These are phyloP conservation scores for Dusona sp. DNA, from an alignment of 2,888 invertebrate species.

Conservation along the genomic window DNA sequence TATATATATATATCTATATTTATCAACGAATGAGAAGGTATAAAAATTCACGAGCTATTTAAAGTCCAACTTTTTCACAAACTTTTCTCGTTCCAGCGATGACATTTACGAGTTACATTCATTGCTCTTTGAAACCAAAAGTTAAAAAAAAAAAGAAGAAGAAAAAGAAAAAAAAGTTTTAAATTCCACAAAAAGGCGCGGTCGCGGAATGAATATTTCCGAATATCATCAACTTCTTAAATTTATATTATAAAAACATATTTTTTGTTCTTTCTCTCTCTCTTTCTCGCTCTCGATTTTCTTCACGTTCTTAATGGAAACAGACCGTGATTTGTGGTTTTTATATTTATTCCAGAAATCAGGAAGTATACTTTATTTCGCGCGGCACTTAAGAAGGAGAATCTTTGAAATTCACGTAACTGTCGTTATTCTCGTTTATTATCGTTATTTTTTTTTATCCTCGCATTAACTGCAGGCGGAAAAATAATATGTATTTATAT, in stretches of 20 bases:
- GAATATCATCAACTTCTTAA: constrained; percentile 12
- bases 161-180: constrained; percentile 8
- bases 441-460: constrained; percentile 75
- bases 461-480: constrained; percentile 61
- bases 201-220: constrained; percentile 56
- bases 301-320: constrained; percentile 20
- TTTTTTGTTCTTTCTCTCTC: not conserved
- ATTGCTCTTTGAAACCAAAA: not conserved
- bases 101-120: constrained; percentile 41
- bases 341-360: constrained; percentile 15
- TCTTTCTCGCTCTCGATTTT: not conserved
- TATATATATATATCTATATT: not conserved
- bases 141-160: not conserved
- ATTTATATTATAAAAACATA: constrained; percentile 27
- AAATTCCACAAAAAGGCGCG: constrained; percentile 11
- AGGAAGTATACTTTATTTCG: constrained; percentile 30
- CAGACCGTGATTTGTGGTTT: not conserved
- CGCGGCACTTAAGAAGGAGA: not conserved
- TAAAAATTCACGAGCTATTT: constrained; percentile 31
- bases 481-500: constrained; percentile 10
- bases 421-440: constrained; percentile 77
- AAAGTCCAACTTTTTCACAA: constrained; percentile 11
- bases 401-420: constrained; percentile 72
- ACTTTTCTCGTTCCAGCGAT: not conserved
- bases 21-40: not conserved